A percentile compares a stretch with the other conserved stretches of the same genome.
Conservation (phyloP, 2,888 invertebrate species). For the Megaustenia siamemsis region DNA sequence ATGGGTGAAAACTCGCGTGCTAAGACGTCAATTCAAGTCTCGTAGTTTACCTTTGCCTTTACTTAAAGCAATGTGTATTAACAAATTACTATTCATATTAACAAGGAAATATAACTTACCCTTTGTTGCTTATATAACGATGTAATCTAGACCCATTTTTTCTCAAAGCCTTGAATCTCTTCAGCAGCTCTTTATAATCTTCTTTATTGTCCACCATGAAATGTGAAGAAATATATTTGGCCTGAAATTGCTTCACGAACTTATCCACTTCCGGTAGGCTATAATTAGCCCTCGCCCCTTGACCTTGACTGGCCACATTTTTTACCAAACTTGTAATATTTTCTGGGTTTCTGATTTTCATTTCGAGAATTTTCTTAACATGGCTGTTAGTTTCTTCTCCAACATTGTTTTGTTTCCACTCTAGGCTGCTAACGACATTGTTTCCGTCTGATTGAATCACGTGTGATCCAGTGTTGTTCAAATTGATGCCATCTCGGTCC, state of each 20-base stretch:
- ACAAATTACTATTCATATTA: no score
- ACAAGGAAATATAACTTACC: slow-evolving; percentile 11
- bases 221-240: neutral
- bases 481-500: no score
- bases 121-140: slow-evolving; percentile 25
- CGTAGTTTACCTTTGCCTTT: no score
- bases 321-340: neutral
- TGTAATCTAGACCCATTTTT: slow-evolving; percentile 24
- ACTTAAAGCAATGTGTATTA: no score
- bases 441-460: neutral
- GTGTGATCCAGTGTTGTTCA: no score
- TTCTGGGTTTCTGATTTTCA: neutral
- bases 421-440: neutral
- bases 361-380: neutral
- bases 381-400: neutral
- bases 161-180: neutral
- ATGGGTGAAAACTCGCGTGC: no score
- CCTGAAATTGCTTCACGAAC: slow-evolving; percentile 21
- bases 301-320: neutral
- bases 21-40: no score
- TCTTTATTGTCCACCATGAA: neutral
- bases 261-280: slow-evolving; percentile 39
- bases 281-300: slow-evolving; percentile 34
- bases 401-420: neutral
- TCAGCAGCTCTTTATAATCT: slow-evolving; percentile 4